A percentile compares a stretch with the other conserved stretches of the same genome.
These are phyloP conservation scores for Parthenolecanium corni DNA, from an alignment of 2,888 invertebrate species.

Conservation along the genomic window DNA sequence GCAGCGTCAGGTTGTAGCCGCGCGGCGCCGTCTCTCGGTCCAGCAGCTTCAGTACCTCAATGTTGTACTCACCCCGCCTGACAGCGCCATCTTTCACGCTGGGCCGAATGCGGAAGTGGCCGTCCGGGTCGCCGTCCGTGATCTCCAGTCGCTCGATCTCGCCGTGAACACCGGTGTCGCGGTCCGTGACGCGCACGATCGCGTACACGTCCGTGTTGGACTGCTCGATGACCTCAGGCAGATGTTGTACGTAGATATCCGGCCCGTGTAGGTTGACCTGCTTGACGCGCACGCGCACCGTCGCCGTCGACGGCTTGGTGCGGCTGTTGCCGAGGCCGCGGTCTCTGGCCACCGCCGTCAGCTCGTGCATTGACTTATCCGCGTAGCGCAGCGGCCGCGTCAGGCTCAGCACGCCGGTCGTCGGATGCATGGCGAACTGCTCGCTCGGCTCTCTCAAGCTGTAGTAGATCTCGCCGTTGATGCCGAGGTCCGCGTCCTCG, in stretches of 20 bases:
- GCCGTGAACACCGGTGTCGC: constrained; percentile 74
- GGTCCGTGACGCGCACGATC: constrained; percentile 71
- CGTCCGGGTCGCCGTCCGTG: constrained; percentile 79
- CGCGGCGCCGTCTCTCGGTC: constrained; percentile 66
- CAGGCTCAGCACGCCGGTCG: constrained; percentile 74
- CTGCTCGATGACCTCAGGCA: constrained; percentile 69
- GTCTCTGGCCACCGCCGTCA: constrained; percentile 75
- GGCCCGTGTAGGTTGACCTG: constrained; percentile 78
- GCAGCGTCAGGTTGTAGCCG: constrained; percentile 76
- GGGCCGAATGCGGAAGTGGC: constrained; percentile 55
- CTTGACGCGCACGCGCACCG: constrained; percentile 61
- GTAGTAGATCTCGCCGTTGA: constrained; percentile 95
- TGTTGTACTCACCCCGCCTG: constrained; percentile 57
- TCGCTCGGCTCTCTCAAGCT: constrained; percentile 71
- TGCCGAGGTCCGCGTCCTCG: constrained; percentile 89
- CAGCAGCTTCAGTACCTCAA: constrained; percentile 62
- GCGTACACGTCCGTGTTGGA: constrained; percentile 78
- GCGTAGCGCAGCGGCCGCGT: constrained; percentile 63
- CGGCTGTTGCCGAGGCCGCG: constrained; percentile 56
- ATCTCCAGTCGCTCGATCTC: constrained; percentile 70
- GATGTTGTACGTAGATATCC: constrained; percentile 63
- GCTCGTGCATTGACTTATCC: constrained; percentile 56
- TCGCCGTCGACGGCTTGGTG: constrained; percentile 57
- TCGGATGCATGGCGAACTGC: constrained; percentile 85
- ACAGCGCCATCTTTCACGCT: constrained; percentile 35